Conservation (phyloP, 92 coral and sea anemone species). For the Porites lobata region DNA sequence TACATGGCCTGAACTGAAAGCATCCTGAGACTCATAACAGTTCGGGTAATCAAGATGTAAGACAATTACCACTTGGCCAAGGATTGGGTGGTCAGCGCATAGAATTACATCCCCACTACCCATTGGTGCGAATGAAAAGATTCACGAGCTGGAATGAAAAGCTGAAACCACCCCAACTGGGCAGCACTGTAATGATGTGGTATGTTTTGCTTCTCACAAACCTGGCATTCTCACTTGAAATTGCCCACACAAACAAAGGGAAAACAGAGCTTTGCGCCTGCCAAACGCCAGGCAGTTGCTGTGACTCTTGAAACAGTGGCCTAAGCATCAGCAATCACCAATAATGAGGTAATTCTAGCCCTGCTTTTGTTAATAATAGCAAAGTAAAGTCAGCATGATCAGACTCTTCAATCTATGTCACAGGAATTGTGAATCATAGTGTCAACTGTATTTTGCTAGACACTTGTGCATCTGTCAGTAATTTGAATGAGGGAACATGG, state of each 20-base stretch:
- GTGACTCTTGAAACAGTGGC: background rate
- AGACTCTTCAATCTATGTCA: conserved; percentile 50
- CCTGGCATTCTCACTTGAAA: conserved; percentile 3
- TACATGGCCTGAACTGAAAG: too few species aligned
- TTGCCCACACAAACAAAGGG: background rate
- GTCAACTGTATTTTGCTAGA: conserved; percentile 46
- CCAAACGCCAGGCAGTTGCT: conserved; percentile 5
- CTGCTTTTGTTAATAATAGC: too few species aligned
- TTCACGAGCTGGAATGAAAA: too few species aligned
- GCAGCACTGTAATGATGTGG: too few species aligned
- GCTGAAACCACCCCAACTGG: too few species aligned
- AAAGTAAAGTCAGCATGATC: conserved; percentile 7
- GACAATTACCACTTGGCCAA: too few species aligned
- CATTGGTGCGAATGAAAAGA: too few species aligned
- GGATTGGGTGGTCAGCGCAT: too few species aligned
- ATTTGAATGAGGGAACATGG: conserved; percentile 52
- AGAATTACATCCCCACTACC: too few species aligned
- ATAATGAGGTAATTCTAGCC: too few species aligned
- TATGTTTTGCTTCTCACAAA: background rate
- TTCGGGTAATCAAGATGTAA: too few species aligned
- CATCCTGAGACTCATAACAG: too few species aligned
- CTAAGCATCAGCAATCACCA: background rate
- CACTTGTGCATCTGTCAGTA: conserved; percentile 66
- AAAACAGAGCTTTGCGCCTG: conserved; percentile 33
- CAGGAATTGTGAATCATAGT: conserved; percentile 54